Evolutionary conservation across 2,113 vertebrate species (phyloP), one percentile per base, ranked within the genome.

Genomic region (Rhabdomys dilectus): DNA sequence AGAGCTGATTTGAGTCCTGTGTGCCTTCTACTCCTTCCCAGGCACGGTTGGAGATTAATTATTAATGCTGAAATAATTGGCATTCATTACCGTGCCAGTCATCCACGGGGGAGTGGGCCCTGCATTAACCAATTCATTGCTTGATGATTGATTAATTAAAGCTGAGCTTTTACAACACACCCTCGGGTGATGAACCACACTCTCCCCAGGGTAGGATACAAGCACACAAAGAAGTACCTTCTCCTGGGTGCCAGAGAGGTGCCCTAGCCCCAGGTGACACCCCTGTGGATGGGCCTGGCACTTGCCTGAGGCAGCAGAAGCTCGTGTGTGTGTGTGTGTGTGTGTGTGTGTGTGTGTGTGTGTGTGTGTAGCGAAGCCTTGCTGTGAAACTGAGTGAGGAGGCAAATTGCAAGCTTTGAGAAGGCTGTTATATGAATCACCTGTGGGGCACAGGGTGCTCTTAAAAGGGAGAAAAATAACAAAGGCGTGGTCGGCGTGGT

Each of bases 21-120:
- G 78, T 51, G 21, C 78, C 75, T 85, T 86, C 93, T 29, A 31
- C 26, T 70, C 82, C 87, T 90, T 72, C 94, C 90, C 85, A 0
- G 0, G 39, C n/a, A 22, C 12, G 1, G 72, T 10, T 45, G 48
- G 70, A 88, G 68, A 95, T 91, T 95, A 72, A 91, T 95, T 95
- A 91, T 96, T 96, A 95, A 93, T 86, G 95, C 89, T 62, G 73
- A 95, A 84, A 93, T 89, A 96, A 97, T n/a, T 86, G 96, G 88
- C 91, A 88, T 48, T 97, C 91, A 53, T 91, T 94, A 93, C 70
- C 6, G 58, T 51, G 81, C 91, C 96, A 75, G 92, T 95, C 96
- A 91, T 42, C 84, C 72, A 62, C 2, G 11, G 89, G 96, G 75
- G 36, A 86, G 94, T 26, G 34, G 73, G 89, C 84, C 91, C 91